Evolutionary conservation across 2,113 vertebrate species (phyloP), one percentile per base, ranked within the genome.

Genomic region (Strigops habroptila): DNA sequence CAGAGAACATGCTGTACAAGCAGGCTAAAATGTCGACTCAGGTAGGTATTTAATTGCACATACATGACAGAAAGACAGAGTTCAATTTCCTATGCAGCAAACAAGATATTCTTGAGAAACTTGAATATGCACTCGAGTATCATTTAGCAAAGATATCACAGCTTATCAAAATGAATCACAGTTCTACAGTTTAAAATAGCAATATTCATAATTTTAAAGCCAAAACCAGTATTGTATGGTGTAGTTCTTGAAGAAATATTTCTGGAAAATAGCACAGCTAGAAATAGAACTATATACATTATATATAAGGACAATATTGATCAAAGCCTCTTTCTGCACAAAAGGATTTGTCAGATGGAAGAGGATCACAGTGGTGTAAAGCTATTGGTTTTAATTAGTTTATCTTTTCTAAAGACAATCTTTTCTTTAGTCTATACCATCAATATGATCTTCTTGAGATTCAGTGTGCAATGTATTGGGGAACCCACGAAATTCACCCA

Each of bases 201-300:
- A 84, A 96, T 64, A 86, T 79, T 91, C 31, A 79, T 33, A 33
- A 84, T 94, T 97, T 95, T 81, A 95, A 95, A 93, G 78, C 46
- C 78, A 85, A 84, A 93, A 37, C 27, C 37, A 57, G 78, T 62
- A 62, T 7, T 33, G 22, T 52, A 69, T 10, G 8, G 30, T 59
- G 18, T 5, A 81, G 73, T 17, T 86, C 19, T 70, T 52, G 43
- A 92, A 93, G 23, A 94, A 91, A 68, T 67, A 83, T 68, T 89
- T 93, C 80, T 94, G 68, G 63, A 96, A 97, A 85, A 96, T 35
- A 84, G 74, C 82, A 88, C 48, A 88, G 60, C 85, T 90, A 96
- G 96, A 97, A 98, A 97, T 84, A 93, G 88, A 87, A 86, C 80
- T 95, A 86, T 95, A 90, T 97, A 95, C 93, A 93, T 91, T 96